Evolutionary conservation across 2,113 vertebrate species (phyloP), one percentile per base, ranked within the genome.

Genomic region (Plotosus lineatus): DNA sequence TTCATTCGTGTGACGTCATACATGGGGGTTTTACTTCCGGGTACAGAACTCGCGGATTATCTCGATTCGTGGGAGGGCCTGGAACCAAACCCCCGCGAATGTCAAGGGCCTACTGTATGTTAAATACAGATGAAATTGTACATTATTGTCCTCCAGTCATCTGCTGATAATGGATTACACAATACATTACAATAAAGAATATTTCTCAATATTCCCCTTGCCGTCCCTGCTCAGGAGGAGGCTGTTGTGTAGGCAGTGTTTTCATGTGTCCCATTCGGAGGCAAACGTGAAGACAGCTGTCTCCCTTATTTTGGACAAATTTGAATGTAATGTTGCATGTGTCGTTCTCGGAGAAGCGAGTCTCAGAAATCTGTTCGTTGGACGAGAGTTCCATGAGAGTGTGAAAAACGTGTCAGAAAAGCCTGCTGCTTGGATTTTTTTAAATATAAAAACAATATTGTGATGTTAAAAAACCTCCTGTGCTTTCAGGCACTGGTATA

Each of bases 241-340:
- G 42, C 68, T 71, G 68, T 71, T 71, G 42, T 71, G 42, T 71
- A 48, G 68, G 68, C 42, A 31, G 68, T 31, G 42, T 44, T 28
- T 68, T 71, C 28, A 26, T 71, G 42, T 31, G 68, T 71, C 68
- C 68, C 44, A 48, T 71, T 71, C 26, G 17, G 68, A 48, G 68
- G 68, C 68, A 3, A 31, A 44, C 68, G 31, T 19, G 31, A 71
- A 71, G 68, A 71, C 68, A 71, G 68, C 68, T 71, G 68, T 71
- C 68, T 71, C 68, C 26, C 3, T 71, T 48, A 71, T 71, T 71
- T 71, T 71, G 68, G 68, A 50, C 44, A 71, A 71, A 71, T 71
- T 71, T 71, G 26, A 71, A 50, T 28, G 46, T n/a, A 69, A 15
- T 71, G 68, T 71, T 48, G 68, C 44, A 48, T 50, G 68, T 48